Base-by-base conservation (phyloP, 2,888 invertebrate genomes). In the Salticus scenicus region DNA sequence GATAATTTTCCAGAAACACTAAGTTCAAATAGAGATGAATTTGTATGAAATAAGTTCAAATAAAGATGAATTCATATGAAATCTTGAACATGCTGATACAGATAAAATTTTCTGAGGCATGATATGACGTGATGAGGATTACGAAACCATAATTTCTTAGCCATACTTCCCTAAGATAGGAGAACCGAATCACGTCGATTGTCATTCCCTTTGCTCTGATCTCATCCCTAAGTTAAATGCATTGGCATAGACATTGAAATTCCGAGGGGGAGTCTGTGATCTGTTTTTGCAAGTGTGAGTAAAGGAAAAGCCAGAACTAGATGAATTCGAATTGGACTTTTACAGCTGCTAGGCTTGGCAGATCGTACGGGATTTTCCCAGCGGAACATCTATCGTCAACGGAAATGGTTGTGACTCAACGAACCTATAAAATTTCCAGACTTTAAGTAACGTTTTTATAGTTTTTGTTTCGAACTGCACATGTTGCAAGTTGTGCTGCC, bases 281-380 rank as follows among this genome's bases (percentile, higher is more conserved):
- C 67, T 76, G 76, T 76, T 76, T 76, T 76, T 69, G 33, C 67
- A 51, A 67, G 67, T 67, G 47, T 42, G 42, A 64, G 66, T 33
- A 64, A 75, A 57, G 67, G 20, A 37, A 31, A 47, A 67, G 42
- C 14, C 37, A 66, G 41, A 30, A 41, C 57, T 78, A 42, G 78
- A 79, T 79, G 79, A 79, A 79, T 79, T 79, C 28, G 79, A 79
- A 72, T 79, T 47, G 71, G 47, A n/a, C 64, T 10, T 72, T n/a
- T 20, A 64, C 79, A 79, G 79, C 79, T 79, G 72, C 66, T 79
- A 41, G 63, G 28, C 78, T 37, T 47, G 71, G 31, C 14, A 8
- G 30, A 70, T 57, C 20, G 31, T 47, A 2, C n/a, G 27, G 47
- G 76, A 41, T 24, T 64, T 78, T 30, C 63, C 66, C 31, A 27